Evolutionary conservation across 2,113 vertebrate genomes (phyloP), one percentile per base, ranked within the genome.

Genomic region (Callopanchax toddi): DNA sequence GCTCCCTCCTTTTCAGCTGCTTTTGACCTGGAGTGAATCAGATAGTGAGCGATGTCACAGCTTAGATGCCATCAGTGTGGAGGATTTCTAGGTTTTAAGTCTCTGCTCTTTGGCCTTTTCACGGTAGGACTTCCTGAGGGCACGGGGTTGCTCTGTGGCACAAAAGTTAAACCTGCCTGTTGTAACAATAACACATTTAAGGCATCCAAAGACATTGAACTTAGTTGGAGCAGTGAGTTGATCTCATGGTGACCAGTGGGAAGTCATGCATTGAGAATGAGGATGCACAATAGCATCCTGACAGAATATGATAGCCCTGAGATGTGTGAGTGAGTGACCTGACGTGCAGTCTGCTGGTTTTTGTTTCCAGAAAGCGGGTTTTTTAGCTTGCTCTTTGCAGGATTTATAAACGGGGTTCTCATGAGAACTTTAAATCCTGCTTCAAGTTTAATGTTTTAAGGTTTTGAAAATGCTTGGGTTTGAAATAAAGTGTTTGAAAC

Each of bases 31-130:
- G 18, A 48, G 63, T 81, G 86, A 87, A 82, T 88, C 48, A 1
- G 55, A 81, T 67, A 82, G 76, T 78, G 71, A 78, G 77, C 73
- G 79, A 77, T 85, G 87, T 88, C 83, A 82, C 69, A 74, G 83
- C 84, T 86, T 76, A 82, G 81, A 82, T 81, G 72, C 77, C 89
- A 79, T 88, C 87, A 84, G 55, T 11, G 60, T 65, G 72, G 72
- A 85, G 87, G 89, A 89, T 90, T 89, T 89, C 74, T 69, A 70
- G 84, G 76, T 87, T 86, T 88, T 83, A 85, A 89, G 78, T 86
- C 87, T 70, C 74, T 89, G 82, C 84, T 85, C 89, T 87, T 88
- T 90, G 89, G 71, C 83, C 81, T 73, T 70, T 53, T 86, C 83
- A 76, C 84, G 83, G 86, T 83, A 76, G 81, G 86, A 87, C 86